A percentile compares a stretch with the other conserved stretches of the same genome.
These are phyloP conservation scores for Mycteria americana DNA, from an alignment of 2,797 vertebrate species.

Conservation along the genomic window DNA sequence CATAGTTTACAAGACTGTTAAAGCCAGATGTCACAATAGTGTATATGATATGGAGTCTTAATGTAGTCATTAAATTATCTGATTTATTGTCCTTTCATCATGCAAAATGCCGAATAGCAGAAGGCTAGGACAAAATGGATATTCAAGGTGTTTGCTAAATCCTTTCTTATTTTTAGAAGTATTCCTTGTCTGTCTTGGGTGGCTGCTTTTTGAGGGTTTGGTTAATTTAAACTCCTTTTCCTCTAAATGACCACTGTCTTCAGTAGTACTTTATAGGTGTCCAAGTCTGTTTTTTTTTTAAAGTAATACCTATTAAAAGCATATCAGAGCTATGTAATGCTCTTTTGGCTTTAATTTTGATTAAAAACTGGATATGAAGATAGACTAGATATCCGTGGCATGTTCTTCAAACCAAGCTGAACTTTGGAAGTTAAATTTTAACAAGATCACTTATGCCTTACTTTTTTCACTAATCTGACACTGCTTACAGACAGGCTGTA, in stretches of 20 bases:
- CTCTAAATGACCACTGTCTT: constrained; percentile 50
- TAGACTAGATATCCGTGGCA: background rate
- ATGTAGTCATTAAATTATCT: background rate
- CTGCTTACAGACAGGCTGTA: background rate
- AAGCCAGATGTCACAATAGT: background rate
- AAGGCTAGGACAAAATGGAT: constrained; percentile 64
- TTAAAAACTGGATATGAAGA: background rate
- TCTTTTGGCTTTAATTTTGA: background rate
- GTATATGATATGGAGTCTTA: background rate
- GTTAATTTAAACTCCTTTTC: constrained; percentile 3
- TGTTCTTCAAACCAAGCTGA: background rate
- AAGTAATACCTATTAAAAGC: background rate
- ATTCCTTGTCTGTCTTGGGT: constrained; percentile 32
- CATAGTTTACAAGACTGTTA: background rate
- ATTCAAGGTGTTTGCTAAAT: constrained; percentile 62
- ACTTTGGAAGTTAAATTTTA: background rate
- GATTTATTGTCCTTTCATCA: constrained; percentile 53
- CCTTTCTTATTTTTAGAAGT: constrained; percentile 27
- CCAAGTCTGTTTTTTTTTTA: background rate
- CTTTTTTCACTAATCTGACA: background rate
- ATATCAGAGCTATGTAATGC: background rate
- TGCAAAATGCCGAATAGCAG: constrained; percentile 49
- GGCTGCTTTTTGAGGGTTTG: constrained; percentile 27
- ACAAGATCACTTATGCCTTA: background rate
- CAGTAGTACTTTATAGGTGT: constrained; percentile 45